Base-by-base conservation (phyloP, 2,797 vertebrate genomes). In the Spinus pinus region DNA sequence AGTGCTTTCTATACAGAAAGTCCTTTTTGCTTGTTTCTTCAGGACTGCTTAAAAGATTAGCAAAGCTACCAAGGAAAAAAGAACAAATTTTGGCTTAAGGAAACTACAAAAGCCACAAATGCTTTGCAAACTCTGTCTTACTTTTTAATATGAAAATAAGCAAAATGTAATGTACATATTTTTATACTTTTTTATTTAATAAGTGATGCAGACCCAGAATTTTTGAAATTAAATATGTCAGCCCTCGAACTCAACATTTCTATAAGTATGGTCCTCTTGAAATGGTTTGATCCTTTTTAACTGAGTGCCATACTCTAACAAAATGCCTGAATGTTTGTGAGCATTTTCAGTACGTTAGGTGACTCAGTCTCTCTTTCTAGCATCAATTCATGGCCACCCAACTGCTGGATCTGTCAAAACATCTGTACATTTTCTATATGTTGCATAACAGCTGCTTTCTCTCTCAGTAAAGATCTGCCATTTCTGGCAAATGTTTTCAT, bases 21-120 rank as follows among this genome's bases (percentile, higher is more conserved):
- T 98, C 98, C 98, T 97, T 96, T 96, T 94, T 97, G 97, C 97
- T 98, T 98, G 97, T 97, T 97, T 98, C 97, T 98, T 98, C 97
- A 98, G 98, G 98, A 98, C 98, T 98, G 98, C 98, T 98, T 98
- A 98, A 98, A 98, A 99, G 99, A 99, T 98, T 98, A 98, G 99
- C 99, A 98, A 99, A 99, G 99, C 99, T 99, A 99, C 99, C 98
- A 98, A 97, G 96, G 92, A 86, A 94, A 95, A 98, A 99, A 98
- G 98, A 99, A 99, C 99, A 99, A 98, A 99, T 99, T 99, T 99
- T 99, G 99, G 99, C 99, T 99, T 99, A 98, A 99, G 98, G 98
- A 99, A 99, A 99, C 99, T 99, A 99, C 99, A 99, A 99, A 99
- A 99, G 99, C 99, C 99, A 99, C 99, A 99, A 99, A 99, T 99